Base-by-base conservation (phyloP, 2,888 invertebrate species). In the Phania funesta region DNA sequence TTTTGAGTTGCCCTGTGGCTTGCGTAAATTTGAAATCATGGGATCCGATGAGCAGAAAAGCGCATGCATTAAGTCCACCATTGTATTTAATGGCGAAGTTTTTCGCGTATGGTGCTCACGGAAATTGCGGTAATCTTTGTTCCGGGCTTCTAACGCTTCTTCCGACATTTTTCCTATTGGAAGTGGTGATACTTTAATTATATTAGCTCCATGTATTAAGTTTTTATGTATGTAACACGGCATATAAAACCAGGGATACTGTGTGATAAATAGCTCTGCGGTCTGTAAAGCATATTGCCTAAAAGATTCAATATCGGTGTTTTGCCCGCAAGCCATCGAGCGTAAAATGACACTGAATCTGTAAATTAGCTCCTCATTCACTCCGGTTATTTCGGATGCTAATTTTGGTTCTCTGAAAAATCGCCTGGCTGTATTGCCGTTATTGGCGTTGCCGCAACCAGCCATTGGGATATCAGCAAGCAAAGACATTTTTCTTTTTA, bases 181-280 rank as follows among this genome's bases (percentile, higher is more conserved):
- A 16, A 16, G 52, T 29, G 26, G 52, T 29, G 3, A 16, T n/a
- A 16, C n/a, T n/a, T n/a, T n/a, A n/a, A n/a, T n/a, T n/a, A n/a
- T n/a, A n/a, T n/a, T n/a, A n/a, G n/a, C n/a, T 26, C 4, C 26
- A 26, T 3, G 26, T 26, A 26, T 26, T 26, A 26, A 26, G 26
- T 5, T 2, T 52, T 52, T 52, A 52, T 26, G 80, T 9, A 79
- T 20, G 24, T 60, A 71, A 32, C 48, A 60, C 18, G 82, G 70
- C 82, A 82, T 82, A 54, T 84, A 67, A 64, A 71, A 74, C 80
- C 79, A 77, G 20, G 58, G 64, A 62, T 82, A 80, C 46, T 54
- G 29, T n/a, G 77, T 35, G 8, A 78, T 75, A 62, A 60, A 83
- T 26, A 83, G 56, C 58, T 26, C 26, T 26, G 26, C 6, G 26